phyloP scores from a whole-genome alignment of 2,797 vertebrate genomes.

The Tapirus indicus region DNA sequence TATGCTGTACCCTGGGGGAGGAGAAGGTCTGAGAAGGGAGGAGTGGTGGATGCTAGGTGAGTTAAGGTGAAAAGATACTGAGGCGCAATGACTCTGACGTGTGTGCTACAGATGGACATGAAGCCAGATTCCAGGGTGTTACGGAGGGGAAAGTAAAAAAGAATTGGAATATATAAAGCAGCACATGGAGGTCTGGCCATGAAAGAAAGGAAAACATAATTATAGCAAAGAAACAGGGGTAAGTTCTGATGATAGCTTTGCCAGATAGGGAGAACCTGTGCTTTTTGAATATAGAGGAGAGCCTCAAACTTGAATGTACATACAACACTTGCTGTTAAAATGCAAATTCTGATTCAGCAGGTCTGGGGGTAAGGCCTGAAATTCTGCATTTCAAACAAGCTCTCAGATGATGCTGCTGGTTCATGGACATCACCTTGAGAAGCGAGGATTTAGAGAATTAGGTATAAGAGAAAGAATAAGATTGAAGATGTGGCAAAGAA shows the following conservation, averaged over 20 bases:
- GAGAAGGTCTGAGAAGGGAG: not conserved
- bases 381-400: not conserved
- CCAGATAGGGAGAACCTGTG: not conserved
- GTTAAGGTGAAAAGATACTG: not conserved
- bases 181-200: not conserved
- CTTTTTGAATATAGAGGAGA: not conserved
- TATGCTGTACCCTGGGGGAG: not conserved
- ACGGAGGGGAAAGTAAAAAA: not conserved
- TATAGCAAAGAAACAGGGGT: not conserved
- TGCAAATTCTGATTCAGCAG: not conserved
- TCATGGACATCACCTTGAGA: not conserved
- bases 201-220: conserved; percentile 22
- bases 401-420: not conserved
- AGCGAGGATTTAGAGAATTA: not conserved
- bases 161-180: not conserved
- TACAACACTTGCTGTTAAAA: not conserved
- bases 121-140: not conserved
- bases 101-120: not conserved
- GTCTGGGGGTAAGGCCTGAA: not conserved
- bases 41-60: not conserved
- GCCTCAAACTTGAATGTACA: not conserved
- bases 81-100: not conserved
- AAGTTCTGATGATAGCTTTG: not conserved
- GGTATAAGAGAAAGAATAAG: not conserved
- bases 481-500: not conserved